Evolutionary conservation across 1,140 invertebrate genomes (phyloP), one percentile per base, ranked within the genome.

Genomic region (Druon quercuslanigerum): DNA sequence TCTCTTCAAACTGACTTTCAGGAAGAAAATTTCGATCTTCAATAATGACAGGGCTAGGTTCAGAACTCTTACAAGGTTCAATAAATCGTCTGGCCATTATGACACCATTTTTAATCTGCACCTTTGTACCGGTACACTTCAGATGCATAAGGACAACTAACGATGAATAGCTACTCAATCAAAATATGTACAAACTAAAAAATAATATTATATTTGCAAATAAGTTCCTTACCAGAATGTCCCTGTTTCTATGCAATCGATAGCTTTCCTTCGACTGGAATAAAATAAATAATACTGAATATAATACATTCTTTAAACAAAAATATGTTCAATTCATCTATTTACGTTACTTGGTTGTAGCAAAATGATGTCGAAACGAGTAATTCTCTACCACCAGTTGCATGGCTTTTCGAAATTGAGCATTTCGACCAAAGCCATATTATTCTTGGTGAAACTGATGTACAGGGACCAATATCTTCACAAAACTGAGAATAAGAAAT

Each of bases 261-360:
- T 46, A 46, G 40, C 40, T 11, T 46, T 46, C 40, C 40, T 46
- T 11, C 8, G 8, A 46, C 40, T 46, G 9, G 40, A 46, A 46
- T 46, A 1, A 46, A 11, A 46, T 46, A 46, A 46, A 46, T 46
- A 46, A 11, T 46, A 46, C 40, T 46, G 40, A 46, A 46, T 46
- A 46, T 46, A 11, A 46, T 46, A 9, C 1, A 46, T 46, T 46
- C 1, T 46, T 46, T 46, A 46, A 46, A 8, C 40, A 46, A 0
- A 46, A 46, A 46, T 46, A 46, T 46, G 40, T 8, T 46, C 40
- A 7, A 40, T 16, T 20, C 51, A 60, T 51, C 40, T 77, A 83
- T 73, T 82, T 83, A 81, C 82, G 77, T 83, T 81, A 81, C 66
- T 75, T 73, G 82, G 54, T 83, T 76, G 57, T 76, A 74, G 50